Evolutionary conservation across 2,797 vertebrate genomes (phyloP).

Genomic region (Fringilla coelebs): DNA sequence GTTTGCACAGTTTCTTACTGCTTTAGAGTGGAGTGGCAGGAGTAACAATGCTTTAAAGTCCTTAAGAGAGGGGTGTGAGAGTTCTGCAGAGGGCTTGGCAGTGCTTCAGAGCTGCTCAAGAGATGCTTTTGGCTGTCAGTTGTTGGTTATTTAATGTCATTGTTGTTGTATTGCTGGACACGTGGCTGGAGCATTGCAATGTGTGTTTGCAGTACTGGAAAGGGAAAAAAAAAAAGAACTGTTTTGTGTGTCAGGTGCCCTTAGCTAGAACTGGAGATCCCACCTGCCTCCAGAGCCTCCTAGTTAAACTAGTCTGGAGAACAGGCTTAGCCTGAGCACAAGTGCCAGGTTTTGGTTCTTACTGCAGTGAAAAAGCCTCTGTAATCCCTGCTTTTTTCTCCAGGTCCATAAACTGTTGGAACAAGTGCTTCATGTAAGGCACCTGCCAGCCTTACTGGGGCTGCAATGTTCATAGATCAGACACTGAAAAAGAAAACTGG

Average conservation of each 20-base stretch:
- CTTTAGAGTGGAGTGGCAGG: neutral
- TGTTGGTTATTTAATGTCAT: neutral
- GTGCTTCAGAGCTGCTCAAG: neutral
- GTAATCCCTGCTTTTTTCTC: neutral
- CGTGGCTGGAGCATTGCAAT: rapidly evolving
- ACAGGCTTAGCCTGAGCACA: neutral
- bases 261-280: neutral
- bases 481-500: neutral
- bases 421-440: neutral
- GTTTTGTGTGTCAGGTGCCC: neutral
- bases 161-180: neutral
- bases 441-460: rapidly evolving
- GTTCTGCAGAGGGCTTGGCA: no score
- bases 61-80: neutral
- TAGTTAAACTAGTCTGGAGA: neutral
- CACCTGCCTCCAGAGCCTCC: neutral
- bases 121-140: neutral
- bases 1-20: neutral
- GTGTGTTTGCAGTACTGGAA: neutral
- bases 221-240: neutral
- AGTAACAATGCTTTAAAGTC: rapidly evolving
- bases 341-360: neutral
- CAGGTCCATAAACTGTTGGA: neutral
- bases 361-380: neutral
- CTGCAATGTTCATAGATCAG: neutral